Evolutionary conservation across 2,113 vertebrate species (phyloP).

Genomic region (Zosterops hypoxanthus): DNA sequence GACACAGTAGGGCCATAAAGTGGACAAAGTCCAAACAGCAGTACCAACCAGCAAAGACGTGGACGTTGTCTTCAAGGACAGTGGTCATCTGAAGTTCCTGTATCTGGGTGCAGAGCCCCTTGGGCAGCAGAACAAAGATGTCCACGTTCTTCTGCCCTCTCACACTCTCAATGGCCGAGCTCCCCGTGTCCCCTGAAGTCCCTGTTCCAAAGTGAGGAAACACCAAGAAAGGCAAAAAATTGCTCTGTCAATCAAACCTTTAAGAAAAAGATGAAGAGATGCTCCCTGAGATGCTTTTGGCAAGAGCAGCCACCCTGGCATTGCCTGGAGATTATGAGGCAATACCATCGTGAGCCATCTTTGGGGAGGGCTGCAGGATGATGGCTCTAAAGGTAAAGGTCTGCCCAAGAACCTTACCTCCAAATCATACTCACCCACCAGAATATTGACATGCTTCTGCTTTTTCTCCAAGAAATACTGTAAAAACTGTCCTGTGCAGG

Average conservation of each 20-base stretch:
- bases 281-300: not conserved
- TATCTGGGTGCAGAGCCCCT: constrained; percentile 80
- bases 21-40: not conserved
- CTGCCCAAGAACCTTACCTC: not conserved
- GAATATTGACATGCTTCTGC: constrained; percentile 75
- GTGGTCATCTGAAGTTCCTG: constrained; percentile 95
- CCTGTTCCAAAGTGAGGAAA: constrained; percentile 70
- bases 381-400: not conserved
- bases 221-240: not conserved
- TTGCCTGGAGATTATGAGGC: fast-evolving
- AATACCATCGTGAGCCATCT: not conserved
- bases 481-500: constrained; percentile 85
- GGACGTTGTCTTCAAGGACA: constrained; percentile 85
- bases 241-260: fast-evolving
- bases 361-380: not conserved
- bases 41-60: constrained; percentile 85
- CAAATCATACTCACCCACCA: constrained; percentile 82
- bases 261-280: not conserved
- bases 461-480: constrained; percentile 86
- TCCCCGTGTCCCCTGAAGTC: constrained; percentile 93
- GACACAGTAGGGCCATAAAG: not conserved
- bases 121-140: constrained; percentile 86
- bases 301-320: not conserved
- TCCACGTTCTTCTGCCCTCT: constrained; percentile 82
- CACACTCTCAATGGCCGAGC: constrained; percentile 87